Evolutionary conservation across 2,797 vertebrate genomes (phyloP).

Genomic region (Botia almorhae): DNA sequence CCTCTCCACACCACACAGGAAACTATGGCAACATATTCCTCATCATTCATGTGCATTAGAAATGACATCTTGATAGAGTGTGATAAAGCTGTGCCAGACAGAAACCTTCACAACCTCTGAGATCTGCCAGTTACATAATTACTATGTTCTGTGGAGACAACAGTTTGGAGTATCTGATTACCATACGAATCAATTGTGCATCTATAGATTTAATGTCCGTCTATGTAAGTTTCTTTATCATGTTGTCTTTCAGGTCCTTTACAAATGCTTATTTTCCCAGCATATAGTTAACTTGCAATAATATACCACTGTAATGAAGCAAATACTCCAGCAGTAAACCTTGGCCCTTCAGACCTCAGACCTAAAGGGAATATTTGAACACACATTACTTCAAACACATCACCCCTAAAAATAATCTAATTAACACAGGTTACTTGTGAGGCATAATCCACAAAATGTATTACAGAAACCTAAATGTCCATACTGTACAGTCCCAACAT

Average conservation of each 20-base stretch:
- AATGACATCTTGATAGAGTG: constrained; percentile 25
- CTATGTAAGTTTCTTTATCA: not conserved
- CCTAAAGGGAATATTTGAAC: too few relatives aligned
- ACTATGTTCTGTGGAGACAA: not conserved
- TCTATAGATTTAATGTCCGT: not conserved
- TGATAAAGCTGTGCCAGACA: constrained; percentile 6
- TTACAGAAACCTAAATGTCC: not conserved
- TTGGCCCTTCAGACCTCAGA: not conserved
- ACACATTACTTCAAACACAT: not conserved
- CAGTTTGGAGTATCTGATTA: not conserved
- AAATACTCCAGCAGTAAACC: too few relatives aligned
- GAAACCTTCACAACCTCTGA: constrained; percentile 3
- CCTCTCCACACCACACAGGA: constrained; percentile 37
- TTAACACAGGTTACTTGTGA: not conserved
- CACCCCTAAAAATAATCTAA: not conserved
- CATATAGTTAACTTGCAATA: too few relatives aligned
- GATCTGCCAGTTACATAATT: not conserved
- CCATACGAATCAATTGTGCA: not conserved
- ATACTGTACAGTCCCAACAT: not conserved
- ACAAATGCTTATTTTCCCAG: too few relatives aligned
- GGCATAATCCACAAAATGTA: not conserved
- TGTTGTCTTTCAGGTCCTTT: too few relatives aligned
- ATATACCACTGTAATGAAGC: too few relatives aligned
- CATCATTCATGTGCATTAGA: constrained; percentile 24
- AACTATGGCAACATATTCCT: constrained; percentile 41